Conservation (phyloP, 2,888 invertebrate species). For the Pemphredon lugubris region DNA sequence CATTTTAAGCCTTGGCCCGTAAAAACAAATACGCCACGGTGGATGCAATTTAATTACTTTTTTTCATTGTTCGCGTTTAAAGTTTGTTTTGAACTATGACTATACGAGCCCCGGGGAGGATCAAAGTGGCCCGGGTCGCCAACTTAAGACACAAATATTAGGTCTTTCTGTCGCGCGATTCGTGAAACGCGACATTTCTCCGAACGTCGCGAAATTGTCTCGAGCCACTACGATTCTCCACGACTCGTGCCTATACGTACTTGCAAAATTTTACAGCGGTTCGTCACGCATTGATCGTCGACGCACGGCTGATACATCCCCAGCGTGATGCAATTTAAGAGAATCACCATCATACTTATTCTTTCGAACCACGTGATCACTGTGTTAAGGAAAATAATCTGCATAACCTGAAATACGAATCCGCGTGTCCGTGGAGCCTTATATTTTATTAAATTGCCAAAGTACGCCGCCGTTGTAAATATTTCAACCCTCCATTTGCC, state of each 20-base stretch:
- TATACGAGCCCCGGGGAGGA: too few species aligned
- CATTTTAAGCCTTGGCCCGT: background rate
- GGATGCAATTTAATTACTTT: background rate
- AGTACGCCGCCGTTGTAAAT: too few species aligned
- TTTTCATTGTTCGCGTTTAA: background rate
- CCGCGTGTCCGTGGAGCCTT: background rate
- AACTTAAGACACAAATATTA: too few species aligned
- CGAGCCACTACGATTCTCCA: too few species aligned
- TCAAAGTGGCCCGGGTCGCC: too few species aligned
- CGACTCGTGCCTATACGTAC: slow-evolving; percentile 84
- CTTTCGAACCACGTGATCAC: slow-evolving; percentile 98
- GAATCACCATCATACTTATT: slow-evolving; percentile 98
- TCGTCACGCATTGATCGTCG: slow-evolving; percentile 94
- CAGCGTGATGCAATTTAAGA: slow-evolving; percentile 98
- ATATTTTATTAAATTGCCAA: too few species aligned
- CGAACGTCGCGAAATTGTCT: too few species aligned
- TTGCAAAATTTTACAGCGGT: slow-evolving; percentile 95
- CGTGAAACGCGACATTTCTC: too few species aligned
- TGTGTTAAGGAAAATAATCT: slow-evolving; percentile 84
- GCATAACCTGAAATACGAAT: background rate
- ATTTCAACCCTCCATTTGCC: too few species aligned
- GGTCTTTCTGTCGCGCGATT: too few species aligned
- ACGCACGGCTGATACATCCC: slow-evolving; percentile 99
- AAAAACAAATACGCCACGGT: slow-evolving; percentile 1
- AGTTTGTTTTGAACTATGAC: background rate